Evolutionary conservation across 1,140 invertebrate genomes (phyloP).

Genomic region (Diorhabda carinulata): DNA sequence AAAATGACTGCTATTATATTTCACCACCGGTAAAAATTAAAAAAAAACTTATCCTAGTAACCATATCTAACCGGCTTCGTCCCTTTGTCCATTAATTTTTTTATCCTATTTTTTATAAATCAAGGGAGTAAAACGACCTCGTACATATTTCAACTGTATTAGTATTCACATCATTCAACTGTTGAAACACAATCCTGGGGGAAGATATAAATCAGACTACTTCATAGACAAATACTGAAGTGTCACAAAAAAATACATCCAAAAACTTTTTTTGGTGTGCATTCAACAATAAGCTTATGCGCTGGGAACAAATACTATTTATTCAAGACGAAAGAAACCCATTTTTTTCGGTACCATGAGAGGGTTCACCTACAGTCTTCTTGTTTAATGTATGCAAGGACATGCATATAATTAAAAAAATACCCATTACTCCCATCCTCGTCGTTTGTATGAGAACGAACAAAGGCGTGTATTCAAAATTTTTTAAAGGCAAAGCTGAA

Average conservation of each 20-base stretch:
- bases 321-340: constrained; percentile 30
- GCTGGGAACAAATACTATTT: constrained; percentile 25
- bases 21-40: too few relatives aligned
- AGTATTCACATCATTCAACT: constrained; percentile 8
- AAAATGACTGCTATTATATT: too few relatives aligned
- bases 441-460: not conserved
- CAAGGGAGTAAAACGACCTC: not conserved
- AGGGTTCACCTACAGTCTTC: constrained; percentile 37
- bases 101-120: not conserved
- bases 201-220: constrained; percentile 18
- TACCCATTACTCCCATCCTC: constrained; percentile 8
- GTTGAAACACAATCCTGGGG: constrained; percentile 11
- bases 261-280: constrained; percentile 7
- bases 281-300: constrained; percentile 4
- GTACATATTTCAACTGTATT: not conserved
- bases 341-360: constrained; percentile 27
- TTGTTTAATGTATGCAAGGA: constrained; percentile 36
- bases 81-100: not conserved
- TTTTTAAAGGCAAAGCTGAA: not conserved
- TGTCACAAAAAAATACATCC: constrained; percentile 7
- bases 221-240: constrained; percentile 11
- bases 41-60: not conserved
- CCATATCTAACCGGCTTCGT: not conserved
- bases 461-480: not conserved
- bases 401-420: constrained; percentile 36